Evolutionary conservation across 2,113 vertebrate genomes (phyloP).

Genomic region (Labrus mixtus): DNA sequence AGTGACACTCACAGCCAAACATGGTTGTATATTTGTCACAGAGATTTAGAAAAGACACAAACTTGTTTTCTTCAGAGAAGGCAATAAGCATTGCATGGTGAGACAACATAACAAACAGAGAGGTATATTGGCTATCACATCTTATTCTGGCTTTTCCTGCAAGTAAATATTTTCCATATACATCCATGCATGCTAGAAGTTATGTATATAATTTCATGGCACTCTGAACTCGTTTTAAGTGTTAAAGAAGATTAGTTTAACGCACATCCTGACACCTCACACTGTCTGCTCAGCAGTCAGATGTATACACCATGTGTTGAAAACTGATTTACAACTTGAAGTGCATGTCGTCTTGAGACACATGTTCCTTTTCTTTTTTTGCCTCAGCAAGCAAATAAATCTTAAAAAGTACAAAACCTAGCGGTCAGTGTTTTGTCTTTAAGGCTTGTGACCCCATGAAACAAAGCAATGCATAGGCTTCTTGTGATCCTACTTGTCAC

Average conservation of each 20-base stretch:
- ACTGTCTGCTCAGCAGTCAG: neutral
- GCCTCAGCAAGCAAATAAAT: neutral
- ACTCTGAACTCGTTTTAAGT: neutral
- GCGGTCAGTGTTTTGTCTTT: conserved; percentile 19
- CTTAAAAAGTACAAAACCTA: conserved; percentile 7
- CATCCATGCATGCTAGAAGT: neutral
- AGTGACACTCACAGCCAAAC: conserved; percentile 46
- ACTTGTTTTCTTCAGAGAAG: conserved; percentile 45
- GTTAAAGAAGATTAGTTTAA: neutral
- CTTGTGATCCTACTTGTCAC: conserved; percentile 10
- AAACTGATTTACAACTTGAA: conserved; percentile 19
- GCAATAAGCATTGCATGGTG: neutral
- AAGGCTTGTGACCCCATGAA: conserved; percentile 16
- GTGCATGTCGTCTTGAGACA: neutral
- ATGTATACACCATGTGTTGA: conserved; percentile 3
- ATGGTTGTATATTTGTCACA: conserved; percentile 56
- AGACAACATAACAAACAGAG: conserved; percentile 29
- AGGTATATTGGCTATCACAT: neutral
- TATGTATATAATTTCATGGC: neutral
- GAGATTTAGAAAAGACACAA: conserved; percentile 31
- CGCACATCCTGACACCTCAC: neutral
- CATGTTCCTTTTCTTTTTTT: neutral
- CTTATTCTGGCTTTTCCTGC: neutral
- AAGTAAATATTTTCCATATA: neutral
- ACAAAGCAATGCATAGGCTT: conserved; percentile 1